Percentiles rank a stretch among this genome's conserved stretches.
Conservation (phyloP, 1,140 invertebrate species). For the Drosophila pachea region DNA sequence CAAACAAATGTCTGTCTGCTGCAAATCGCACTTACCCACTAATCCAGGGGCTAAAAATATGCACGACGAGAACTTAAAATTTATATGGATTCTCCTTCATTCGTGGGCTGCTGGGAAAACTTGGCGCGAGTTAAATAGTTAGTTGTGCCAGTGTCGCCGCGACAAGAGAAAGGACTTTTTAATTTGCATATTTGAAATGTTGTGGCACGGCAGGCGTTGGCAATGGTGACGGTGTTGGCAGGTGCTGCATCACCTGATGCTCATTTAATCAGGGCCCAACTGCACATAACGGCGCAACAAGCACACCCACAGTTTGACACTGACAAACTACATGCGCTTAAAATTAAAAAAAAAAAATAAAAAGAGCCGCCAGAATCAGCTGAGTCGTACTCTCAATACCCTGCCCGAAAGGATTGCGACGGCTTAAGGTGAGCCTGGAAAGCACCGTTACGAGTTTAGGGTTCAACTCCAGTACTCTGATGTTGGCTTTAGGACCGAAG, state of each 20-base stretch:
- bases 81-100: conserved; percentile 1
- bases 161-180: conserved; percentile 33
- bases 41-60: too few species aligned
- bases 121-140: conserved; percentile 7
- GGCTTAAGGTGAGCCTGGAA: too few species aligned
- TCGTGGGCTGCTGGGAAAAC: conserved; percentile 8
- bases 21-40: too few species aligned
- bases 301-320: conserved; percentile 22
- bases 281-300: conserved; percentile 1
- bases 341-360: conserved; percentile 63
- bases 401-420: background rate
- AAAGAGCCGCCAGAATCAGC: background rate
- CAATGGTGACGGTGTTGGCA: conserved; percentile 34
- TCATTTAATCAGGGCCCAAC: conserved; percentile 52
- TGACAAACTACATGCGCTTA: conserved; percentile 41
- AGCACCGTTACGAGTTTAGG: too few species aligned
- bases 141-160: background rate
- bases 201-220: conserved; percentile 17
- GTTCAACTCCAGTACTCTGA: too few species aligned
- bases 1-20: too few species aligned
- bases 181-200: conserved; percentile 53
- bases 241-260: conserved; percentile 24
- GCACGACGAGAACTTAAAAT: conserved; percentile 6
- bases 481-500: too few species aligned
- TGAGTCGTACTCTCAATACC: background rate